Percentiles rank a stretch among this genome's conserved stretches.
Evolutionary conservation across 1,140 invertebrate genomes (phyloP).

Genomic region (Neoseiulus cucumeris): DNA sequence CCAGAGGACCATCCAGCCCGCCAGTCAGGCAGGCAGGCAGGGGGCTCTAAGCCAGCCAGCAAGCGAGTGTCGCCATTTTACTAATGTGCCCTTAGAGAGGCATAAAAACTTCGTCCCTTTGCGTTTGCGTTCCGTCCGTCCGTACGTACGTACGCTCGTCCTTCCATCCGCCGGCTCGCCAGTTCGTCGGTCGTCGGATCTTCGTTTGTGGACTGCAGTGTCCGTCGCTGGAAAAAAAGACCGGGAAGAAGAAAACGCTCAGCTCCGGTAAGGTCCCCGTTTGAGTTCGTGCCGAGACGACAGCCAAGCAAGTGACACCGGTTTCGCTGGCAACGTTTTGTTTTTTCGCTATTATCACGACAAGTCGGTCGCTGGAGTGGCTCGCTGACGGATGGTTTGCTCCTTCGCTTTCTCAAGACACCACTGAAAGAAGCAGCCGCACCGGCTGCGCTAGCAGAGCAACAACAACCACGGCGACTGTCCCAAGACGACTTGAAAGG

Average conservation of each 20-base stretch:
- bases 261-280: not conserved
- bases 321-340: too few species aligned
- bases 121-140: not conserved
- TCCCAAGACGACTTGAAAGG: too few species aligned
- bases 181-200: not conserved
- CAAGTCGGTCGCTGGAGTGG: not conserved
- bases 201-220: too few species aligned
- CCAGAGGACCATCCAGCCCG: too few species aligned
- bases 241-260: not conserved
- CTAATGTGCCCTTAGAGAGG: constrained; percentile 10
- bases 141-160: not conserved
- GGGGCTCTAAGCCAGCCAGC: too few species aligned
- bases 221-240: not conserved
- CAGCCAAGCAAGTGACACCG: too few species aligned
- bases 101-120: not conserved
- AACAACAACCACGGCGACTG: too few species aligned
- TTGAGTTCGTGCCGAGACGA: too few species aligned
- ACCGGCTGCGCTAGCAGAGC: too few species aligned
- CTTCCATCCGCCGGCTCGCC: not conserved
- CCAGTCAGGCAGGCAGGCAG: too few species aligned
- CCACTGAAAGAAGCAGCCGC: not conserved
- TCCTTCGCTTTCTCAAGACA: not conserved
- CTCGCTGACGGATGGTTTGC: not conserved
- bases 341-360: too few species aligned
- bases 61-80: not conserved